A percentile compares a stretch with the other conserved stretches of the same genome.
Evolutionary conservation across 2,888 invertebrate genomes (phyloP).

Genomic region (Athripsodes cinereus): DNA sequence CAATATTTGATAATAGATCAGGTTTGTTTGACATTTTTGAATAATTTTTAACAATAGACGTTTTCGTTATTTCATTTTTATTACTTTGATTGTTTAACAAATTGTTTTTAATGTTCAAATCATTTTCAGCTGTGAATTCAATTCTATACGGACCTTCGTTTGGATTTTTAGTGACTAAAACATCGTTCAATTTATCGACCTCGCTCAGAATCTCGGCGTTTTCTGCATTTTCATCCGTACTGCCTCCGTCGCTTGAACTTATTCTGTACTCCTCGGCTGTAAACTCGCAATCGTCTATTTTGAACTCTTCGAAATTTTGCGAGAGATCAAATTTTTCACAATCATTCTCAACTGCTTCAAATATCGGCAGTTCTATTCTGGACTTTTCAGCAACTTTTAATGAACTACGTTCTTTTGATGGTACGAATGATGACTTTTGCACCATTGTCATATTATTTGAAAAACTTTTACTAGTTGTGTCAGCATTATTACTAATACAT

Average conservation of each 20-base stretch:
- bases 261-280: constrained; percentile 50
- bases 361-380: constrained; percentile 40
- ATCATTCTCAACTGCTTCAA: constrained; percentile 39
- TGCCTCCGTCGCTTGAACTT: constrained; percentile 46
- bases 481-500: constrained; percentile 44
- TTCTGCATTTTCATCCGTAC: constrained; percentile 36
- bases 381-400: constrained; percentile 22
- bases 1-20: constrained; percentile 51
- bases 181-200: constrained; percentile 25
- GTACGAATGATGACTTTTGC: constrained; percentile 12
- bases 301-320: constrained; percentile 75
- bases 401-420: constrained; percentile 3
- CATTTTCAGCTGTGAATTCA: constrained; percentile 26
- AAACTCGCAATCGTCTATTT: constrained; percentile 61
- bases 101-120: constrained; percentile 15
- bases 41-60: constrained; percentile 34
- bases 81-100: neutral
- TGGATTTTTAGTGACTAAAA: constrained; percentile 12
- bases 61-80: constrained; percentile 4
- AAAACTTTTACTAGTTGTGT: constrained; percentile 45
- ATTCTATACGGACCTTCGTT: constrained; percentile 21
- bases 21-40: constrained; percentile 50
- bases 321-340: constrained; percentile 62
- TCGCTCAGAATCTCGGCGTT: constrained; percentile 6
- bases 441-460: constrained; percentile 25